These are phyloP conservation scores for Tetranychus cinnabarinus DNA, from an alignment of 1,140 invertebrate genomes.

Conservation along the genomic window DNA sequence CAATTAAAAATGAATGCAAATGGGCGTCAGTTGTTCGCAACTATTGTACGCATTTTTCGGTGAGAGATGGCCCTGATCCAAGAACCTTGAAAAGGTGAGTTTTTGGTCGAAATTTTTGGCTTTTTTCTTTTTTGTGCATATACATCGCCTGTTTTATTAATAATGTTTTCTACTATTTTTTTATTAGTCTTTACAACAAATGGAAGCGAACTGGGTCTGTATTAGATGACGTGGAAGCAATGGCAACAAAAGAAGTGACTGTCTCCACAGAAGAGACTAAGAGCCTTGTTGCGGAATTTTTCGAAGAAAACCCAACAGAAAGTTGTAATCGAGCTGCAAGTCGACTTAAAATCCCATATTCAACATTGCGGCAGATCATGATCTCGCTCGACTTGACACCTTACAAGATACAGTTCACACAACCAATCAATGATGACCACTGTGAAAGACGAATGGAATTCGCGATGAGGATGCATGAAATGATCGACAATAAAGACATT, in stretches of 20 bases:
- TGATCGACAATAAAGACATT: neutral
- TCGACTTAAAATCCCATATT: neutral
- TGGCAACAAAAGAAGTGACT: neutral
- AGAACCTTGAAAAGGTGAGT: no score
- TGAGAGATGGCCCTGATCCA: no score
- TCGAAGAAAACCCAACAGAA: neutral
- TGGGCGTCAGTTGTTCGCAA: no score
- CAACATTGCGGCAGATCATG: slow-evolving; percentile 1
- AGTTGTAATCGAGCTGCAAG: neutral
- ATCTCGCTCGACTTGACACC: slow-evolving; percentile 1
- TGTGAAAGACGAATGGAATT: slow-evolving; percentile 1
- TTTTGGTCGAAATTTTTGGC: no score
- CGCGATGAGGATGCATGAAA: neutral
- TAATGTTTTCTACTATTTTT: no score
- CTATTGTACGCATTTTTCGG: no score
- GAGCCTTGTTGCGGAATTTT: neutral
- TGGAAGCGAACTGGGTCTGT: neutral
- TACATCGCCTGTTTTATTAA: no score
- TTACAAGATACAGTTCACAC: neutral
- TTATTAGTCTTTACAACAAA: no score
- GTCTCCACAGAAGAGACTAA: neutral
- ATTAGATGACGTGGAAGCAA: neutral
- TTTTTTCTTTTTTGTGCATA: no score
- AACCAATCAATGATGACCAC: slow-evolving; percentile 1
- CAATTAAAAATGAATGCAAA: no score